Percentiles rank a stretch among this genome's conserved stretches.
phyloP scores from a whole-genome alignment of 2,797 vertebrate species.

The Nannoperca obscura region DNA sequence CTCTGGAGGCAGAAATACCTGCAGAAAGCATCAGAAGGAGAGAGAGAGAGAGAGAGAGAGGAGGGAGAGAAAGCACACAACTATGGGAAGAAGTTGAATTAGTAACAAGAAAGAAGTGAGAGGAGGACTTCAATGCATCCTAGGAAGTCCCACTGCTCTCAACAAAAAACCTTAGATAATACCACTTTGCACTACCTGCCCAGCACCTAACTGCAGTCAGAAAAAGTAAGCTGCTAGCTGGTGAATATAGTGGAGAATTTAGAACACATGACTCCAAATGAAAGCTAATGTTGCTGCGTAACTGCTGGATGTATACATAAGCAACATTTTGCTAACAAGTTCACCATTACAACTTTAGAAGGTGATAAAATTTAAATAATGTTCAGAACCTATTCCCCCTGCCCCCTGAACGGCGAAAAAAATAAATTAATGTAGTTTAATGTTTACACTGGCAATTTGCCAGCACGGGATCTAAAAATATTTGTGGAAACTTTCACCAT shows the following conservation, averaged over 20 bases:
- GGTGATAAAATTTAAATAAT: background rate
- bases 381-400: background rate
- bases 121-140: too few species aligned
- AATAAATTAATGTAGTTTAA: background rate
- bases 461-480: too few species aligned
- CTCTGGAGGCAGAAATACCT: too few species aligned
- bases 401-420: background rate
- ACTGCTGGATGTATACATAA: background rate
- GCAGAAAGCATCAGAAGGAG: too few species aligned
- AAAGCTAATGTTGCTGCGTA: background rate
- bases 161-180: background rate
- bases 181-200: background rate
- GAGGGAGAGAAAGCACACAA: too few species aligned
- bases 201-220: background rate
- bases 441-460: background rate
- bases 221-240: background rate
- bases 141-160: background rate
- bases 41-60: too few species aligned
- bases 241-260: background rate
- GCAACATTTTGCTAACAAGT: background rate
- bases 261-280: background rate
- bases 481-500: background rate
- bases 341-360: background rate
- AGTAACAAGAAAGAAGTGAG: too few species aligned
- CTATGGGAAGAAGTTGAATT: too few species aligned